A percentile compares a stretch with the other conserved stretches of the same genome.
phyloP scores from a whole-genome alignment of 2,888 invertebrate species.

The Nudaria mundana region DNA sequence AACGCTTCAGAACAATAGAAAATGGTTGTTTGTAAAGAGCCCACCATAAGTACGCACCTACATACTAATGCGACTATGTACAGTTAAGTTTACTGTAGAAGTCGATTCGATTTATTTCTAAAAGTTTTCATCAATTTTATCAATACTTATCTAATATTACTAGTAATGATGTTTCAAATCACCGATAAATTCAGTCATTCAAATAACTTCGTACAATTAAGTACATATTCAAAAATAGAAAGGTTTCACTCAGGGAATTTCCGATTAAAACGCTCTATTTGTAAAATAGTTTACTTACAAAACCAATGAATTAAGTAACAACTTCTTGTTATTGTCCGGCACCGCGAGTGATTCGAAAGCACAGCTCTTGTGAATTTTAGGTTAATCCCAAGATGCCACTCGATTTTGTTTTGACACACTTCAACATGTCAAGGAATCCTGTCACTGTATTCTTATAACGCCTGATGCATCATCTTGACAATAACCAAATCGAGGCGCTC shows the following conservation, averaged over 20 bases:
- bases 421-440: constrained; percentile 50
- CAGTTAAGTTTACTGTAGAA: constrained; percentile 30
- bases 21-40: constrained; percentile 39
- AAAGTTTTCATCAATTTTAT: constrained; percentile 2
- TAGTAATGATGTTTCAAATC: constrained; percentile 18
- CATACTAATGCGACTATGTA: constrained; percentile 32
- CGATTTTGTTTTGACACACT: constrained; percentile 78
- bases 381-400: constrained; percentile 70
- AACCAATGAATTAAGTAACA: constrained; percentile 33
- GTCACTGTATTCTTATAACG: constrained; percentile 43
- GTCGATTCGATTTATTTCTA: constrained; percentile 25
- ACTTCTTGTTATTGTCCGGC: constrained; percentile 39
- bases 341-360: constrained; percentile 49
- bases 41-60: constrained; percentile 29
- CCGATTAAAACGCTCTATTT: constrained; percentile 27
- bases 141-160: not conserved
- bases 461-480: constrained; percentile 38
- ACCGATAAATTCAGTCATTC: constrained; percentile 15
- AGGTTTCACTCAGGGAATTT: constrained; percentile 27
- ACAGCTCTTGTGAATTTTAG: constrained; percentile 32
- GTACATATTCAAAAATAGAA: constrained; percentile 21
- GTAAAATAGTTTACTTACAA: constrained; percentile 29
- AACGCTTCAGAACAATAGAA: constrained; percentile 44
- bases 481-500: constrained; percentile 48
- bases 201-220: constrained; percentile 23